A percentile compares a stretch with the other conserved stretches of the same genome.
phyloP scores from a whole-genome alignment of 2,888 invertebrate genomes.

The Eilema griseolum region DNA sequence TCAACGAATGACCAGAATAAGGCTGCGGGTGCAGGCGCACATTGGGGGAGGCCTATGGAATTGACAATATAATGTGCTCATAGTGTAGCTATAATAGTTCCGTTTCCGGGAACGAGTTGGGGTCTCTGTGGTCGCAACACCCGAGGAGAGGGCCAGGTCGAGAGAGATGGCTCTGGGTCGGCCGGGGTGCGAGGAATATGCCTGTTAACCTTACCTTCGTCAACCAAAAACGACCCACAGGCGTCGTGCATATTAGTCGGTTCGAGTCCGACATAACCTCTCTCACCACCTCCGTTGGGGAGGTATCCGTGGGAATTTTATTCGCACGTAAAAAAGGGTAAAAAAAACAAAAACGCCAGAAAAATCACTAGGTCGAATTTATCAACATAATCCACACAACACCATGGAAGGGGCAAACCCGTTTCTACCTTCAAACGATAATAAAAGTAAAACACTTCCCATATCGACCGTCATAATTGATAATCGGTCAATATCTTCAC shows the following conservation, averaged over 20 bases:
- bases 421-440: background rate
- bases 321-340: background rate
- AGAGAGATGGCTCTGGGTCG: no score
- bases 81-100: no score
- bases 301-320: no score
- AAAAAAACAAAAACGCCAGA: background rate
- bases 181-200: no score
- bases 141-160: no score
- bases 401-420: background rate
- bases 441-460: background rate
- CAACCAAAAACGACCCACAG: no score
- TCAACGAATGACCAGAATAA: background rate
- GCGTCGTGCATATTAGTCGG: no score
- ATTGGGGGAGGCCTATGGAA: background rate
- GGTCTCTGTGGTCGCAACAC: no score
- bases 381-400: background rate
- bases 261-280: no score
- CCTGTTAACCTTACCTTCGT: no score
- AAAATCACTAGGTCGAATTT: background rate
- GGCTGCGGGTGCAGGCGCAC: background rate
- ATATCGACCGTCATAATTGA: background rate
- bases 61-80: background rate
- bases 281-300: no score
- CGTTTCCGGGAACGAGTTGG: no score
- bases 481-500: slow-evolving; percentile 2